Percentiles rank a stretch among this genome's conserved stretches.
Evolutionary conservation across 2,113 vertebrate species (phyloP).

Genomic region (Ctenomys sociabilis): DNA sequence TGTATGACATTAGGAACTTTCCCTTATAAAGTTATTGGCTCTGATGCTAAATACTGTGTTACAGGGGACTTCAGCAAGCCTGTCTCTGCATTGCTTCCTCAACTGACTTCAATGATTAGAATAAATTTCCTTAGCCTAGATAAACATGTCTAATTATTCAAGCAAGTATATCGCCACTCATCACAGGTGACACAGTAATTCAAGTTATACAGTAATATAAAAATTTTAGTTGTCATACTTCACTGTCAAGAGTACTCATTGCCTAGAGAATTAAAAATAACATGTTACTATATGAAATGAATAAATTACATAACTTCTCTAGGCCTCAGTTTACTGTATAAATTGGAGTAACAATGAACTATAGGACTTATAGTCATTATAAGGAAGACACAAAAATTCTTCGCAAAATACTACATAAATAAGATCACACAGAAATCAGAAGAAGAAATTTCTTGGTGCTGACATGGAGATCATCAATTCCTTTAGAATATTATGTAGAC

Average conservation of each 20-base stretch:
- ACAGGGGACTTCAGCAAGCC: neutral
- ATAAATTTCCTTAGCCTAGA: slow-evolving; percentile 27
- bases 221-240: neutral
- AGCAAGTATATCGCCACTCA: slow-evolving; percentile 17
- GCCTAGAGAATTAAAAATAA: neutral
- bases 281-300: neutral
- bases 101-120: slow-evolving; percentile 46
- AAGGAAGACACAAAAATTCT: slow-evolving; percentile 13
- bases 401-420: slow-evolving; percentile 23
- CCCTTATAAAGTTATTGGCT: slow-evolving; percentile 48
- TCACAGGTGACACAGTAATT: neutral
- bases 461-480: slow-evolving; percentile 32
- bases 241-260: neutral
- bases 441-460: neutral
- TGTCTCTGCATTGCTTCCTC: slow-evolving; percentile 29
- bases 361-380: neutral
- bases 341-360: slow-evolving; percentile 32
- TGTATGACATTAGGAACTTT: neutral
- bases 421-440: neutral
- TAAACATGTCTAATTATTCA: slow-evolving; percentile 56
- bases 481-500: neutral
- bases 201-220: slow-evolving; percentile 25
- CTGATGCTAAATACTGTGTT: slow-evolving; percentile 36
- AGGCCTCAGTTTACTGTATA: neutral
- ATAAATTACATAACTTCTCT: neutral